Conservation (phyloP, 2,888 invertebrate species). For the Physocephala rufipes region DNA sequence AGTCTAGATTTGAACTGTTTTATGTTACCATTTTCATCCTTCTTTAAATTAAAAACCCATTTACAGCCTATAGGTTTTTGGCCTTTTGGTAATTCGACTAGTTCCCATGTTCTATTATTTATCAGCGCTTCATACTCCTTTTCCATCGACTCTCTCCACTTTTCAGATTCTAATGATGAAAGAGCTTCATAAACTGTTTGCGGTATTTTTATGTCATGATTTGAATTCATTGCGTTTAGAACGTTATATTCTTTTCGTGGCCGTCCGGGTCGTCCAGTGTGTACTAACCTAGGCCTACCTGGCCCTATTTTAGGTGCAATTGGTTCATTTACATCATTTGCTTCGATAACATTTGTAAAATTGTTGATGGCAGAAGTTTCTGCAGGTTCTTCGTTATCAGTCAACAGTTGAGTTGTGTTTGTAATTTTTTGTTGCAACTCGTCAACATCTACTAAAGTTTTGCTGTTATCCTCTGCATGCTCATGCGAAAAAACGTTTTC, state of each 20-base stretch:
- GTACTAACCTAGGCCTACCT: slow-evolving; percentile 11
- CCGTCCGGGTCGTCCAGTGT: slow-evolving; percentile 25
- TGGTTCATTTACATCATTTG: background rate
- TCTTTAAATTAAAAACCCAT: slow-evolving; percentile 41
- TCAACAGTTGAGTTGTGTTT: no score
- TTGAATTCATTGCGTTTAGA: slow-evolving; percentile 23
- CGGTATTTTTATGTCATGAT: slow-evolving; percentile 22
- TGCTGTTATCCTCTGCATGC: slow-evolving; percentile 43
- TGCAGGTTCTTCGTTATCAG: slow-evolving; percentile 35
- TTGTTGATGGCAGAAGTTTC: background rate
- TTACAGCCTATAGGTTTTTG: slow-evolving; percentile 39
- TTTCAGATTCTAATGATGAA: background rate
- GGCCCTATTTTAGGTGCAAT: background rate
- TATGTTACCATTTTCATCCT: slow-evolving; percentile 34
- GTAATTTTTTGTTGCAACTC: no score
- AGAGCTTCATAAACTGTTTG: slow-evolving; percentile 29
- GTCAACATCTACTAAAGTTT: slow-evolving; percentile 40
- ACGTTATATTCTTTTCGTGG: slow-evolving; percentile 25
- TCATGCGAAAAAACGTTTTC: background rate
- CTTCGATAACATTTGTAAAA: background rate
- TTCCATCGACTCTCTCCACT: slow-evolving; percentile 38
- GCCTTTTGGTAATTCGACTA: slow-evolving; percentile 34
- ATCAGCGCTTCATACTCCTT: slow-evolving; percentile 37
- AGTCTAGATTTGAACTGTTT: slow-evolving; percentile 28
- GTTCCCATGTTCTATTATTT: slow-evolving; percentile 33